Evolutionary conservation across 2,797 vertebrate species (phyloP).

Genomic region (Cercopithecus mitis): DNA sequence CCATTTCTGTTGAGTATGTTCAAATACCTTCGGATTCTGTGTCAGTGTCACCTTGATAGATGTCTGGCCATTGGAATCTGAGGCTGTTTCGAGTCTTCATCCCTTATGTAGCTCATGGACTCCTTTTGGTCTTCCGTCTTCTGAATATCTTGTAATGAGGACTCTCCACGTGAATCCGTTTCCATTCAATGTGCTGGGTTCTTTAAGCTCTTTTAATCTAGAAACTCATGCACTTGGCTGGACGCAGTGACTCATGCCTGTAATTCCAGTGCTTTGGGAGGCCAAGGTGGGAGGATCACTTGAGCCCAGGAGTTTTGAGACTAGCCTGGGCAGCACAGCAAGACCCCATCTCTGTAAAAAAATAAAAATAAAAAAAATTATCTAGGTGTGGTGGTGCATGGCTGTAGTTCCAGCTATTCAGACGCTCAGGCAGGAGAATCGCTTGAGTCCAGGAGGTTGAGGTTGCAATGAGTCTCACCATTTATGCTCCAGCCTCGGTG

Average conservation of each 20-base stretch:
- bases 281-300: background rate
- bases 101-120: rapidly evolving
- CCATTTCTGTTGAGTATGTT: background rate
- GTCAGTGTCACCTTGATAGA: background rate
- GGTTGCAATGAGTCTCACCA: background rate
- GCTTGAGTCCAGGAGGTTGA: background rate
- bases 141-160: background rate
- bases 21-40: background rate
- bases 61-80: background rate
- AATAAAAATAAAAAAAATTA: background rate
- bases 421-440: background rate
- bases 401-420: background rate
- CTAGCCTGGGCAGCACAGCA: background rate
- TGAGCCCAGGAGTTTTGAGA: background rate
- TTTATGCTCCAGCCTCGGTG: background rate
- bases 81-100: background rate
- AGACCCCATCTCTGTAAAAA: background rate
- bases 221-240: background rate
- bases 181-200: background rate
- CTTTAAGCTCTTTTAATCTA: background rate
- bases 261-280: background rate
- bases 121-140: background rate
- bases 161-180: background rate
- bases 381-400: background rate
- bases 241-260: background rate